Evolutionary conservation across 2,797 vertebrate genomes (phyloP).

Genomic region (Neosalanx taihuensis): DNA sequence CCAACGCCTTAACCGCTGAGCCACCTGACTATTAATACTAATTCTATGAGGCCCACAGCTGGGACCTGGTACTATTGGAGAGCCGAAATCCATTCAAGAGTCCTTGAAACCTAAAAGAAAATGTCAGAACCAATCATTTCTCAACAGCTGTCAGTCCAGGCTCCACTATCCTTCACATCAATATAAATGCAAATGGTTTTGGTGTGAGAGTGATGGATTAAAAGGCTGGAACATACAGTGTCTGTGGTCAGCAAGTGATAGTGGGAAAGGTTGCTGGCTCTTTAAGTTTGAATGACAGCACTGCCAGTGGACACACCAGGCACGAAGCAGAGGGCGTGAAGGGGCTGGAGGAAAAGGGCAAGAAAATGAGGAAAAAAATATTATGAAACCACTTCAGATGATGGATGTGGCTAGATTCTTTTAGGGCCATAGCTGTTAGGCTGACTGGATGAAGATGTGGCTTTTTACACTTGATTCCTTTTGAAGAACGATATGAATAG

Average conservation of each 20-base stretch:
- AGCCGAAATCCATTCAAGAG: too few relatives aligned
- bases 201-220: conserved; percentile 44
- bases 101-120: too few relatives aligned
- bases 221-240: conserved; percentile 27
- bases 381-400: too few relatives aligned
- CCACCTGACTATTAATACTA: too few relatives aligned
- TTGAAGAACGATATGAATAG: too few relatives aligned
- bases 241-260: conserved; percentile 28
- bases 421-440: conserved; percentile 1
- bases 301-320: background rate
- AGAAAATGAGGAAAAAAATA: background rate
- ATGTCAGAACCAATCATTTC: too few relatives aligned
- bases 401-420: too few relatives aligned
- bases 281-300: conserved; percentile 30
- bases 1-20: too few relatives aligned
- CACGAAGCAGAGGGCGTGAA: conserved; percentile 22
- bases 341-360: background rate
- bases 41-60: too few relatives aligned
- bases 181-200: conserved; percentile 64
- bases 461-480: too few relatives aligned
- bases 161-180: conserved; percentile 36
- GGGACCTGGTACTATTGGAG: too few relatives aligned
- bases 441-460: too few relatives aligned
- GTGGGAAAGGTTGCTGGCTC: conserved; percentile 47
- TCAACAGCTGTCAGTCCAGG: conserved; percentile 35